Evolutionary conservation across 2,888 invertebrate species (phyloP), one percentile per base, ranked within the genome.

Genomic region (Eupithecia pulchellata): DNA sequence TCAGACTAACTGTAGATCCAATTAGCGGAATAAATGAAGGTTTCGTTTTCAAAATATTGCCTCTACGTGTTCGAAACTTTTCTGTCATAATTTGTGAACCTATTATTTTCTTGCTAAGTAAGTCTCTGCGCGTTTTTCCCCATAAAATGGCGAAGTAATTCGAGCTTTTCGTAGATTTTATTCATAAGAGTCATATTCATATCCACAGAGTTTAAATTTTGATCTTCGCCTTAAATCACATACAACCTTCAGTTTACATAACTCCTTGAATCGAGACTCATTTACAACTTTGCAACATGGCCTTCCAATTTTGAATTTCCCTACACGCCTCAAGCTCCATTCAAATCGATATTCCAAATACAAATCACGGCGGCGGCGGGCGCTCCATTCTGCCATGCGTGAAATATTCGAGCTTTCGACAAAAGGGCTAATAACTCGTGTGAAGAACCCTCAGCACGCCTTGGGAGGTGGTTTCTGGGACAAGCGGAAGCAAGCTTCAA

Each of bases 381-480:
- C 52, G 81, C 81, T 84, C 86, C 85, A 86, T 86, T 85, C 86
- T 82, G 79, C 77, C 81, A 83, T 83, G 88, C 91, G 89, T 89
- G 88, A 90, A 89, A 91, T 90, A 90, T 91, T 84, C 82, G 81
- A 87, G 86, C 88, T 83, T 84, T 86, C 79, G 78, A 91, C 91
- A 92, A 92, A 87, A 85, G 90, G 84, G 90, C 92, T 93, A 92
- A 93, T 92, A 92, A 89, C 92, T 91, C 92, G 93, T 92, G 85
- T 91, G 90, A 88, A 91, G 90, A 81, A 85, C 89, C 90, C 90
- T 91, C 90, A 89, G 85, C 83, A 84, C 81, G 78, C 82, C 76
- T 74, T 68, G 68, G 62, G 17, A 60, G 69, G 47, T 60, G 75
- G 78, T 36, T 0, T 20, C 72, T 80, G 74, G 0, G 2, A 74